Conservation (phyloP, 2,113 vertebrate species). For the Pseudorasbora parva region DNA sequence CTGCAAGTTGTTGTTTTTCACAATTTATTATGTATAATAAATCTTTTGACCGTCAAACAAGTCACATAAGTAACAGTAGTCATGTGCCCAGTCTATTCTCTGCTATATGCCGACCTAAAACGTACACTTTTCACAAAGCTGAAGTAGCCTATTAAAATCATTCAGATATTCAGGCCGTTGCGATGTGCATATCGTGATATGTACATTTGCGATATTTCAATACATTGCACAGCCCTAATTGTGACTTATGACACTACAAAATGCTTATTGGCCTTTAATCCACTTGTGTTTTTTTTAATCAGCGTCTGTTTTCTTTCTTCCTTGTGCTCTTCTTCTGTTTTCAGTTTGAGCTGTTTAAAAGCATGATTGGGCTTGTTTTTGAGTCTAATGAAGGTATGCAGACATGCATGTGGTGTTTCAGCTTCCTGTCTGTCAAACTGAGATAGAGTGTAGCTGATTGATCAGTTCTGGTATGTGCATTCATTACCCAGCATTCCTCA, state of each 20-base stretch:
- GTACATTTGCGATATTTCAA: no score
- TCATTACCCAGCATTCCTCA: slow-evolving; percentile 36
- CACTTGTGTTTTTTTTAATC: slow-evolving; percentile 7
- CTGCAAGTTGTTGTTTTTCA: no score
- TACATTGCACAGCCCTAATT: no score
- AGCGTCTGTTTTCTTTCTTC: neutral
- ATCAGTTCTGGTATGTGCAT: slow-evolving; percentile 22
- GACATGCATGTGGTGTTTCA: slow-evolving; percentile 2
- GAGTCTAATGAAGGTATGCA: neutral
- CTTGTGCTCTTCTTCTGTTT: neutral
- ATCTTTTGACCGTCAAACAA: no score
- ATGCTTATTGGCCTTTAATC: neutral
- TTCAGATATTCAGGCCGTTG: no score
- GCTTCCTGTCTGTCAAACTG: neutral
- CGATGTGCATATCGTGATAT: no score
- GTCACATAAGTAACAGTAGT: no score
- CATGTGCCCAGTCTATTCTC: no score
- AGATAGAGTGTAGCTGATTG: slow-evolving; percentile 6
- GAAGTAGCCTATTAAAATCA: no score
- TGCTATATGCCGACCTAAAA: no score
- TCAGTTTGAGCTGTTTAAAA: neutral
- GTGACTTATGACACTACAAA: neutral
- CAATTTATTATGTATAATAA: no score
- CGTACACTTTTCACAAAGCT: no score
- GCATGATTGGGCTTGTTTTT: slow-evolving; percentile 11